phyloP scores from a whole-genome alignment of 2,113 vertebrate species.

The Engraulis encrasicolus region DNA sequence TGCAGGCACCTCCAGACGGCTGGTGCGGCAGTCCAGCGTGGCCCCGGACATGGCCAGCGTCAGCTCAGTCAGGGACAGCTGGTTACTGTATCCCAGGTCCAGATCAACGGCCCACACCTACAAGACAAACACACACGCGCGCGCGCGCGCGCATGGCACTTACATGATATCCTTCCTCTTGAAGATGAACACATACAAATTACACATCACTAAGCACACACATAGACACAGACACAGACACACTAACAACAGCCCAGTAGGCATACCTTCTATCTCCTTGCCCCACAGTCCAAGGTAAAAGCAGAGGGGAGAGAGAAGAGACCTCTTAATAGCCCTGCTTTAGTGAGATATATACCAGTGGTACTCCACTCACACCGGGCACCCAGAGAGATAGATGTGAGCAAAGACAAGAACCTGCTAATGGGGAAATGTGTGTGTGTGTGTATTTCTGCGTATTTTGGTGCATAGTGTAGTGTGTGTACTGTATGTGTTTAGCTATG shows the following conservation, averaged over 20 bases:
- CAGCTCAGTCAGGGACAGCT: conserved; percentile 89
- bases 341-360: conserved; percentile 37
- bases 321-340: conserved; percentile 36
- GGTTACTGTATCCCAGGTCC: conserved; percentile 87
- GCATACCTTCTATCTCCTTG: conserved; percentile 42
- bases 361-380: conserved; percentile 50
- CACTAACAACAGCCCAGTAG: neutral
- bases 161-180: neutral
- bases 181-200: conserved; percentile 28
- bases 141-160: neutral
- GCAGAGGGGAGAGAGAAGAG: conserved; percentile 34
- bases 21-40: conserved; percentile 74
- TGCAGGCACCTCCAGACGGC: conserved; percentile 70
- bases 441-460: neutral
- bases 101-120: conserved; percentile 92
- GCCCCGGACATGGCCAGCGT: conserved; percentile 83
- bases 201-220: conserved; percentile 27
- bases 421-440: conserved; percentile 5
- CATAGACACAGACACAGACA: conserved; percentile 23
- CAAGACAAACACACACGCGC: conserved; percentile 30
- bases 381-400: conserved; percentile 50
- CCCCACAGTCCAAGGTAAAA: conserved; percentile 49
- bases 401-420: conserved; percentile 22
- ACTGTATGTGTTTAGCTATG: neutral
- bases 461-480: neutral